These are phyloP conservation scores for Pterocles orientalis DNA, from an alignment of 2,113 vertebrate species.

Conservation along the genomic window DNA sequence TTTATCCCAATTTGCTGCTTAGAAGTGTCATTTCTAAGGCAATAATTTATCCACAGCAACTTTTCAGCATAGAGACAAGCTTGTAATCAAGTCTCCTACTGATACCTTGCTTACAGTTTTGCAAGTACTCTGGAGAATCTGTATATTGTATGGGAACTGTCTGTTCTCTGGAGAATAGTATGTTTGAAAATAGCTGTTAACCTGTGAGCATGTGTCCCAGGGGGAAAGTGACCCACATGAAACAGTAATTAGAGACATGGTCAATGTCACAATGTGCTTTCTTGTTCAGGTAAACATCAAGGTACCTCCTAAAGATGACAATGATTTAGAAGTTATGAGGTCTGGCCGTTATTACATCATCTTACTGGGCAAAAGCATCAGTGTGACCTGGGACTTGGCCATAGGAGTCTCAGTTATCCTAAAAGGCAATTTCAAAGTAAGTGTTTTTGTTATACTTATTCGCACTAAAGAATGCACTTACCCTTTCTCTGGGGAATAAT, in stretches of 20 bases:
- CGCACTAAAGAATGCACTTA: background rate
- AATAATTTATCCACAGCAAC: background rate
- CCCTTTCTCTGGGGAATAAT: background rate
- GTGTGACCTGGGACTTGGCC: slow-evolving; percentile 87
- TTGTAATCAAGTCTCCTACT: background rate
- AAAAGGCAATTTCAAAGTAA: slow-evolving; percentile 85
- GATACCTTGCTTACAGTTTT: background rate
- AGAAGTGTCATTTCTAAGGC: background rate
- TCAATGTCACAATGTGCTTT: background rate
- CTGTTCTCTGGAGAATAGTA: background rate
- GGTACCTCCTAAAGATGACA: slow-evolving; percentile 77
- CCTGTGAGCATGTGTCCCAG: rapidly evolving
- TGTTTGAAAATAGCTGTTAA: background rate
- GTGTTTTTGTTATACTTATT: background rate
- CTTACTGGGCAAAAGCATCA: slow-evolving; percentile 84
- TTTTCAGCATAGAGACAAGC: background rate
- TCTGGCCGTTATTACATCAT: slow-evolving; percentile 88
- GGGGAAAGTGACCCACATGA: background rate
- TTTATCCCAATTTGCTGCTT: background rate
- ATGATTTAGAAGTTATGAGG: slow-evolving; percentile 83
- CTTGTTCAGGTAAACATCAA: slow-evolving; percentile 84
- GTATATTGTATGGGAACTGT: background rate
- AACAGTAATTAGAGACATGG: background rate
- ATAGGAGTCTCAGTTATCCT: slow-evolving; percentile 85
- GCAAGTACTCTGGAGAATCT: background rate